Percentiles rank a stretch among this genome's conserved stretches.
phyloP scores from a whole-genome alignment of 35 echinoderm and acorn worm species.

The Lytechinus pictus region DNA sequence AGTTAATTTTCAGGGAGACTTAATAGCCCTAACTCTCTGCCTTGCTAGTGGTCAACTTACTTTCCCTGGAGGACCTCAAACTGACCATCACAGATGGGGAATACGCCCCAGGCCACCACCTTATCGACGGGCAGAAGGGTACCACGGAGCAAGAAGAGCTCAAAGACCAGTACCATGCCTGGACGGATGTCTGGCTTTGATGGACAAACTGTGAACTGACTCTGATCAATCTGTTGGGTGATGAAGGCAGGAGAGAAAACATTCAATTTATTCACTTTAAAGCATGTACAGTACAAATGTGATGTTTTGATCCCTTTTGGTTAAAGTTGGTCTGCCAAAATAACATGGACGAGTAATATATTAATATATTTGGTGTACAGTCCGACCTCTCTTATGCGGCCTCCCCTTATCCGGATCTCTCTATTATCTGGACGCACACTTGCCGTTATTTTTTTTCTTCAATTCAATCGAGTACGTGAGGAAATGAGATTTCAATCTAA shows the following conservation, averaged over 20 bases:
- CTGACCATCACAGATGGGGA: constrained; percentile 97
- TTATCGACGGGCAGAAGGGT: constrained; percentile 93
- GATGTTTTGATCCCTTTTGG: neutral
- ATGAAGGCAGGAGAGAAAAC: neutral
- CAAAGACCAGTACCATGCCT: constrained; percentile 94
- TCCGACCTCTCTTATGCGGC: too few species aligned
- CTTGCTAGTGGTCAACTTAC: constrained; percentile 61
- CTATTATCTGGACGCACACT: too few species aligned
- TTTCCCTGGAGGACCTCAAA: constrained; percentile 92
- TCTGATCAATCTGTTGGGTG: constrained; percentile 80
- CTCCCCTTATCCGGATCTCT: too few species aligned
- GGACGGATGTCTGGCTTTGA: constrained; percentile 85
- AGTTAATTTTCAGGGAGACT: too few species aligned
- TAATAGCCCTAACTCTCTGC: neutral
- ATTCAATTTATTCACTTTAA: too few species aligned
- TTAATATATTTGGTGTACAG: too few species aligned
- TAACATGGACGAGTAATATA: neutral
- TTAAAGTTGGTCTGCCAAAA: neutral
- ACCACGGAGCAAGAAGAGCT: constrained; percentile 84
- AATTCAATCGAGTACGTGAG: too few species aligned
- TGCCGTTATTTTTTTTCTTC: too few species aligned
- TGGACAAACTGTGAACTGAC: constrained; percentile 92
- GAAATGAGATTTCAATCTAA: too few species aligned
- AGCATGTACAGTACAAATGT: too few species aligned
- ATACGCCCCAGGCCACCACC: constrained; percentile 94